Evolutionary conservation across 2,113 vertebrate genomes (phyloP).

Genomic region (Brevimyrus niger): DNA sequence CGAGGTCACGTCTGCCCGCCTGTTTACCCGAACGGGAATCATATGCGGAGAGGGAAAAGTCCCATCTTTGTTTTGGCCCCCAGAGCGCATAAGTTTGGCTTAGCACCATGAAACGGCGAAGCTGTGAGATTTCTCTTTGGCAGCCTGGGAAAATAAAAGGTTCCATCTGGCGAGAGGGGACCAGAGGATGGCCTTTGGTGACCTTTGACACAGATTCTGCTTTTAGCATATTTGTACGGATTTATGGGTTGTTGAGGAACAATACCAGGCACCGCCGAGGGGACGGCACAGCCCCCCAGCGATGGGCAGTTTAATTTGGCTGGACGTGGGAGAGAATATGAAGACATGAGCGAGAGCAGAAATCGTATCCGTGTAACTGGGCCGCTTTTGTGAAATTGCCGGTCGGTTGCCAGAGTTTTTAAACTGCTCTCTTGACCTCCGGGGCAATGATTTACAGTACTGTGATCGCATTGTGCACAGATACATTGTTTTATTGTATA

Average conservation of each 20-base stretch:
- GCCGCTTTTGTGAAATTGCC: not conserved
- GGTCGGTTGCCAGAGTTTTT: not conserved
- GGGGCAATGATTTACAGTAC: not conserved
- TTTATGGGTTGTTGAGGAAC: slow-evolving; percentile 64
- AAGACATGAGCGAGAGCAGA: not conserved
- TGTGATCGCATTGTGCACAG: not conserved
- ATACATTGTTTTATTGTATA: not conserved
- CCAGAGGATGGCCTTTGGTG: slow-evolving; percentile 23
- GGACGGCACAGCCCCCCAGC: slow-evolving; percentile 23
- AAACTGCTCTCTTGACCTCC: not conserved
- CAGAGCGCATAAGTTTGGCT: not conserved
- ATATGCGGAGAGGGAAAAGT: not conserved
- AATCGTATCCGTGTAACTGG: not conserved
- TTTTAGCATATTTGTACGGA: slow-evolving; percentile 50
- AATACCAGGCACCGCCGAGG: slow-evolving; percentile 46
- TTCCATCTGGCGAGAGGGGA: slow-evolving; percentile 34
- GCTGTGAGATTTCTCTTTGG: slow-evolving; percentile 28
- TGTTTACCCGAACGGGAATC: not conserved
- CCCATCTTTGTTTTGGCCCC: not conserved
- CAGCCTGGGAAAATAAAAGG: slow-evolving; percentile 36
- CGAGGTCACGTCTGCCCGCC: not conserved
- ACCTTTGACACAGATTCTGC: slow-evolving; percentile 24
- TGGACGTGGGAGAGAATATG: not conserved
- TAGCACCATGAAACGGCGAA: slow-evolving; percentile 18
- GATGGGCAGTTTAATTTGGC: not conserved